phyloP scores from a whole-genome alignment of 1,140 invertebrate genomes.

The Drosophila truncata region DNA sequence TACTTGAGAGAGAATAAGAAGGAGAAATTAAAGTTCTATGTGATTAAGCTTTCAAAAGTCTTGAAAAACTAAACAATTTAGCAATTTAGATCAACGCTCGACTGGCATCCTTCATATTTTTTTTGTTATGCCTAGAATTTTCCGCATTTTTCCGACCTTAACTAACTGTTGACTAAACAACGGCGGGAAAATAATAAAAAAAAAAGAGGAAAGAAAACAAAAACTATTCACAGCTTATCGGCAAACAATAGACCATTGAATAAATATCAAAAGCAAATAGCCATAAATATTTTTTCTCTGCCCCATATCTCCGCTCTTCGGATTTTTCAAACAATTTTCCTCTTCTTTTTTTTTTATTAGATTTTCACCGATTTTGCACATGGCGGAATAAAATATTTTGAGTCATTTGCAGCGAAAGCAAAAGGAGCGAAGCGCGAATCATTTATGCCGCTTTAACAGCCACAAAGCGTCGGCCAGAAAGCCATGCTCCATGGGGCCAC shows the following conservation, averaged over 20 bases:
- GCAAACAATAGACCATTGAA: conserved; percentile 80
- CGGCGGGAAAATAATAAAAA: neutral
- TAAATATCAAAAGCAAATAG: conserved; percentile 80
- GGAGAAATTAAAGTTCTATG: neutral
- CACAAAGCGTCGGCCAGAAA: conserved; percentile 62
- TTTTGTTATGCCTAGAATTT: conserved; percentile 4
- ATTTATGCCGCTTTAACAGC: conserved; percentile 81
- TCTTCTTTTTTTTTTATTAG: conserved; percentile 48
- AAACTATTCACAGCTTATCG: conserved; percentile 80
- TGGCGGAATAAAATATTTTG: conserved; percentile 71
- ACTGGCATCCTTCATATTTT: conserved; percentile 1
- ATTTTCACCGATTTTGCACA: conserved; percentile 55
- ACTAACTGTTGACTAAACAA: conserved; percentile 43
- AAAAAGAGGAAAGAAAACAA: conserved; percentile 20
- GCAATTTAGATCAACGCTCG: conserved; percentile 2
- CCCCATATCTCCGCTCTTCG: conserved; percentile 31
- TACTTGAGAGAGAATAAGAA: neutral
- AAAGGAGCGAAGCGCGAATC: conserved; percentile 47
- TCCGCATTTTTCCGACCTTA: conserved; percentile 19
- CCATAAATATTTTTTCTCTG: conserved; percentile 73
- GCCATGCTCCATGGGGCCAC: conserved; percentile 15
- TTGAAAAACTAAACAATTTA: neutral
- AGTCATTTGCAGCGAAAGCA: conserved; percentile 23
- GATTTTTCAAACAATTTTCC: conserved; percentile 21
- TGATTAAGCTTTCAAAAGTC: neutral